Evolutionary conservation across 2,113 vertebrate species (phyloP), one percentile per base, ranked within the genome.

Genomic region (Heterocephalus glaber): DNA sequence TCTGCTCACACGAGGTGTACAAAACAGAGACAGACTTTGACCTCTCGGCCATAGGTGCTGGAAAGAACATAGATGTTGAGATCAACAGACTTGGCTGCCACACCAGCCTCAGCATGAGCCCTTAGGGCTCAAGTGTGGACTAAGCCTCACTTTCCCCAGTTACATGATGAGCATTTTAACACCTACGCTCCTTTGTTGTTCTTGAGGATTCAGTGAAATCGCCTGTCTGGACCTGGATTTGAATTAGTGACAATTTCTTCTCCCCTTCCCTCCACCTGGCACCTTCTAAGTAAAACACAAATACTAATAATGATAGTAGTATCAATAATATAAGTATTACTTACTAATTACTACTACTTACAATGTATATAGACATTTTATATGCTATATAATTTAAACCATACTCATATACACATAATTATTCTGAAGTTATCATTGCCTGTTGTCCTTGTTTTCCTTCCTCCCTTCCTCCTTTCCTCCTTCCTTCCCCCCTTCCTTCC

Each of bases 41-140:
- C 8, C 38, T 85, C 16, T 30, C 85, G 63, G n/a, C 24, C 28
- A 14, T 1, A 80, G 7, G 11, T 63, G 13, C 77, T 38, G 41
- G 54, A 33, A 56, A 47, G 13, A 58, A 35, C 2, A 28, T 0
- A 0, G 11, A 17, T 5, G 0, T 7, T 12, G 54, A 38, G 38
- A 26, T n/a, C 8, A 10, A 22, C 26, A 49, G 28, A 91, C 13
- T 8, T 28, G 30, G 74, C 49, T 3, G 12, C 13, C 33, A 10
- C 47, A 13, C 11, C 68, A 61, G 14, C n/a, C n/a, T n/a, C 33
- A 17, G 14, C 3, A 16, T 63, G 7, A 26, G 41, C 11, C 66
- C 16, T 44, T 68, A 7, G 12, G 52, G 35, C 77, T 22, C n/a
- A 24, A 68, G 35, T 2, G 0, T 4, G 10, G 49, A 41, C 30